Evolutionary conservation across 2,797 vertebrate genomes (phyloP).

Genomic region (Bovichtus variegatus): DNA sequence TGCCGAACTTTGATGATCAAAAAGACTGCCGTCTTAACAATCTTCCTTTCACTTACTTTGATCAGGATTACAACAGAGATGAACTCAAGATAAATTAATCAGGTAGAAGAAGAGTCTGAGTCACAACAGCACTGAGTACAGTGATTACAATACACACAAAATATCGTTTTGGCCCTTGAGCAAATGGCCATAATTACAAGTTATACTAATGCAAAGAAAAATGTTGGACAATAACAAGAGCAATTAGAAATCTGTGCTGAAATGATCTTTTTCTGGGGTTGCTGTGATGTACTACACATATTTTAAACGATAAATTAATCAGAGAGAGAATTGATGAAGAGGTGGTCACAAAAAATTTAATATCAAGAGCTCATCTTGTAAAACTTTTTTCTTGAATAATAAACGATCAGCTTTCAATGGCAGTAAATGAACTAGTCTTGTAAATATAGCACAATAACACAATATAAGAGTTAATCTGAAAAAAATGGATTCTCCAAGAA

Average conservation of each 20-base stretch:
- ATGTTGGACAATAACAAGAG: not conserved
- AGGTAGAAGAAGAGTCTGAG: conserved; percentile 36
- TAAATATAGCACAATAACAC: not conserved
- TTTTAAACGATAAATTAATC: not conserved
- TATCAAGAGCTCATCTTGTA: not conserved
- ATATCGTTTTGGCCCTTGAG: not conserved
- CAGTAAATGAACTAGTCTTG: not conserved
- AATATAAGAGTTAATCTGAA: not conserved
- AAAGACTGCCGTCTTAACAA: conserved; percentile 5
- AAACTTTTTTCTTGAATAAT: not conserved
- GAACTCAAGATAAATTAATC: conserved; percentile 75
- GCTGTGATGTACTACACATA: not conserved
- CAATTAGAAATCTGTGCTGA: not conserved
- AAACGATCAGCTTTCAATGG: not conserved
- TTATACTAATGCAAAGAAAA: not conserved
- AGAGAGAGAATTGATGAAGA: not conserved
- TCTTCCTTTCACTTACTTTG: conserved; percentile 59
- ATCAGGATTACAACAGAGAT: conserved; percentile 58
- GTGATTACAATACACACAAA: conserved; percentile 17
- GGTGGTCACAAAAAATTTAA: not conserved
- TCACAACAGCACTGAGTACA: conserved; percentile 18
- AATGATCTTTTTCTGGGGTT: not conserved
- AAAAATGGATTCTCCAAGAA: not conserved
- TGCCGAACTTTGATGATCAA: not conserved
- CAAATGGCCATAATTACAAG: not conserved